Evolutionary conservation across 2,888 invertebrate species (phyloP).

Genomic region (Yponomeuta evonymella): DNA sequence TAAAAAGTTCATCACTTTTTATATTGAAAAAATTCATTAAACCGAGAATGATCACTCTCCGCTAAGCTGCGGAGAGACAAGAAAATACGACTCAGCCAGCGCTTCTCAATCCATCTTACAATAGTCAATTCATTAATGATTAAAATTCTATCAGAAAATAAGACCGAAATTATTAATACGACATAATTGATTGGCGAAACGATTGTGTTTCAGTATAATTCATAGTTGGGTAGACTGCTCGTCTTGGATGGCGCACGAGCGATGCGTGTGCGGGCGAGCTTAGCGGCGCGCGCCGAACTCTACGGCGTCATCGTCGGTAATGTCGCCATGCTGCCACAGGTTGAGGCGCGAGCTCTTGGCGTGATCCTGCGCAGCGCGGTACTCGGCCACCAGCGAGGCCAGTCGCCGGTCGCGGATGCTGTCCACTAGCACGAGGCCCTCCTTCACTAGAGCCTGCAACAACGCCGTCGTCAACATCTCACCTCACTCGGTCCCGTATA

Average conservation of each 20-base stretch:
- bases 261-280: constrained; percentile 14
- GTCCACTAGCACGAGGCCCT: constrained; percentile 91
- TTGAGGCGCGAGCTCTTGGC: constrained; percentile 91
- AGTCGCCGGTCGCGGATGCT: constrained; percentile 87
- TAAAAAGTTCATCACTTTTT: constrained; percentile 9
- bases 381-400: constrained; percentile 85
- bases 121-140: neutral
- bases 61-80: neutral
- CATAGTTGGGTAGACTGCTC: neutral
- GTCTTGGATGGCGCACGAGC: neutral
- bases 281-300: constrained; percentile 72
- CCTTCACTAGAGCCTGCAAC: constrained; percentile 85
- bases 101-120: neutral
- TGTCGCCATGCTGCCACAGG: constrained; percentile 99
- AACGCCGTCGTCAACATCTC: neutral
- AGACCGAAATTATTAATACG: neutral
- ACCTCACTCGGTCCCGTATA: too few relatives aligned
- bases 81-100: neutral
- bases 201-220: neutral
- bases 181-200: neutral
- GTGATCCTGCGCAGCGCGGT: constrained; percentile 88
- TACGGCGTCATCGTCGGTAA: constrained; percentile 91
- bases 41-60: neutral
- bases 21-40: constrained; percentile 2
- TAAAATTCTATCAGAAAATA: neutral